These are phyloP conservation scores for Plectropomus leopardus DNA, from an alignment of 2,113 vertebrate genomes.

Conservation along the genomic window DNA sequence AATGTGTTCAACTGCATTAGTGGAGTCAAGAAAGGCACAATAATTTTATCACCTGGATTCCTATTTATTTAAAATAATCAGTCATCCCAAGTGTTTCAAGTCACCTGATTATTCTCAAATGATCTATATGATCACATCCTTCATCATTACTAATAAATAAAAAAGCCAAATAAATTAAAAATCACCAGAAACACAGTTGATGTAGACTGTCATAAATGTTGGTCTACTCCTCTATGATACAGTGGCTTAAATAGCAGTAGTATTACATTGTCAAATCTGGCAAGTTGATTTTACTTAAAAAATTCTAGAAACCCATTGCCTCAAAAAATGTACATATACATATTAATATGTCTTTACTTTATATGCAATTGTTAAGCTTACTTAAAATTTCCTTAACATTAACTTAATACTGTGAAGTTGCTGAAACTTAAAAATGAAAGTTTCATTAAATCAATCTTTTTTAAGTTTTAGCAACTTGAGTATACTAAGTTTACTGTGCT, in stretches of 20 bases:
- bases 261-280: too few relatives aligned
- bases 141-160: not conserved
- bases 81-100: slow-evolving; percentile 14
- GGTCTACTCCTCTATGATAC: not conserved
- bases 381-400: too few relatives aligned
- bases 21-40: not conserved
- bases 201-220: not conserved
- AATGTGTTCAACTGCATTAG: not conserved
- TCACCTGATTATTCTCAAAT: not conserved
- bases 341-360: too few relatives aligned
- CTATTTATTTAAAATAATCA: slow-evolving; percentile 16
- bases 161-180: slow-evolving; percentile 18
- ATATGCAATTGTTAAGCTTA: too few relatives aligned
- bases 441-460: too few relatives aligned
- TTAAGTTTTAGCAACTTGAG: too few relatives aligned
- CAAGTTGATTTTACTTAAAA: too few relatives aligned
- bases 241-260: slow-evolving; percentile 9
- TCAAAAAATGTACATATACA: too few relatives aligned
- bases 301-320: too few relatives aligned
- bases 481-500: too few relatives aligned
- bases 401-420: too few relatives aligned
- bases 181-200: not conserved
- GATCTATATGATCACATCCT: slow-evolving; percentile 9
- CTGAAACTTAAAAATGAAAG: too few relatives aligned
- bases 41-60: not conserved